Percentiles rank a stretch among this genome's conserved stretches.
Evolutionary conservation across 1,140 invertebrate genomes (phyloP).

Genomic region (Oncopodura yosiiana): DNA sequence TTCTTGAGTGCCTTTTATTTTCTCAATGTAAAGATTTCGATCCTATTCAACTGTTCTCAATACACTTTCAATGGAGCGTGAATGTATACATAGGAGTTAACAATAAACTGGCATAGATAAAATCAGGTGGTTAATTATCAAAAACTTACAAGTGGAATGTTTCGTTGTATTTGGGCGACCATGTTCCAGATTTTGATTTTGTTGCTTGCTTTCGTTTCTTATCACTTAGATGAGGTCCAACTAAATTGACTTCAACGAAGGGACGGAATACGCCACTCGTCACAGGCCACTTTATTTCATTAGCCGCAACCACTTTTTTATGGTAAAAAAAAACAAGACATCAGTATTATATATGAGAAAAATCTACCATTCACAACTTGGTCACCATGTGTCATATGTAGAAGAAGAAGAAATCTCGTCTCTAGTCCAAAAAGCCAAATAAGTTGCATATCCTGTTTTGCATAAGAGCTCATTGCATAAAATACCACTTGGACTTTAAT

Average conservation of each 20-base stretch:
- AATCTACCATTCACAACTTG: no score
- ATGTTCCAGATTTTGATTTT: slow-evolving; percentile 96
- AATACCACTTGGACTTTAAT: no score
- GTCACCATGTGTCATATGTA: no score
- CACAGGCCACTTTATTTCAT: slow-evolving; percentile 95
- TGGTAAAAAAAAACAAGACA: slow-evolving; percentile 27
- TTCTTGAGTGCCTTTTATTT: no score
- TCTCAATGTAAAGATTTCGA: no score
- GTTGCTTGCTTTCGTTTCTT: slow-evolving; percentile 97
- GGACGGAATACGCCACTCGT: slow-evolving; percentile 92
- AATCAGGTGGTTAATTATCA: slow-evolving; percentile 12
- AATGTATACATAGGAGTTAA: slow-evolving; percentile 13
- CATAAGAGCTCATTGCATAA: no score
- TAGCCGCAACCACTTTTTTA: slow-evolving; percentile 86
- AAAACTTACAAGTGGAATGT: slow-evolving; percentile 95
- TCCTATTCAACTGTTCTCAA: no score
- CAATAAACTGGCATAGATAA: slow-evolving; percentile 8
- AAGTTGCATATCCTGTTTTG: no score
- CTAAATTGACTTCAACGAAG: slow-evolving; percentile 96
- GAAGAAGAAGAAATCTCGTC: neutral
- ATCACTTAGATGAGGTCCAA: slow-evolving; percentile 92
- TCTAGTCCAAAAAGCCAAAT: slow-evolving; percentile 1
- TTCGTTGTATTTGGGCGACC: slow-evolving; percentile 99
- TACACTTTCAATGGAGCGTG: neutral
- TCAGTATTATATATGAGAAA: no score